Evolutionary conservation across 2,888 invertebrate species (phyloP), one percentile per base, ranked within the genome.

Genomic region (Sinohyriopsis cumingii): DNA sequence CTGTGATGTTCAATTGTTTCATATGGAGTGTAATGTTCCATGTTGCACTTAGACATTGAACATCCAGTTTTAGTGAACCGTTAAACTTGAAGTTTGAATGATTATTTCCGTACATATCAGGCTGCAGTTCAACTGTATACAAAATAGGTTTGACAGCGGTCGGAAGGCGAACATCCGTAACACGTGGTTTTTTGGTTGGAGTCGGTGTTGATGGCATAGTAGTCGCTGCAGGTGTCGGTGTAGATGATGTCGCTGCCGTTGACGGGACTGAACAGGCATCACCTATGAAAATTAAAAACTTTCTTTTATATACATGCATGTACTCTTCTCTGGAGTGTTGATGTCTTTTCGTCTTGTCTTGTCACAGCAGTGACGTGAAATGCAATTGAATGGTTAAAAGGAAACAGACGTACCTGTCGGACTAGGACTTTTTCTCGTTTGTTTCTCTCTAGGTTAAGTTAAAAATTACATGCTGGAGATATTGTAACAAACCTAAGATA

Each of bases 101-200:
- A 53, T 83, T 79, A 9, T 64, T 69, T 18, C 70, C 77, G 69
- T 86, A 84, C 78, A 87, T 84, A 63, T 86, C 73, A 0, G 87
- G 86, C 56, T 81, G 77, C 7, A 87, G 76, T 63, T 81, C 81
- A 12, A 87, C 76, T 19, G 75, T 77, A 67, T 87, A 87, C 63
- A 82, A 73, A 5, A 71, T 22, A 0, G 87, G 87, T 19, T 77
- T 33, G 25, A 85, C 63, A 15, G 73, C 59, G 7, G 33, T 69
- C 1, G 87, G 87, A 15, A 87, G 73, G 7, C 87, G 79, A 28
- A 86, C 80, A 64, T 85, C 73, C 25, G 61, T 68, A 24, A 57
- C 33, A 18, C 54, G n/a, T 15, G 68, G 65, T 12, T 61, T 65
- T 24, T 69, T n/a, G 5, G 63, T 59, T 22, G 68, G 61, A 12